Percentiles rank a stretch among this genome's conserved stretches.
phyloP scores from a whole-genome alignment of 1,140 invertebrate genomes.

The Diabrotica virgifera region DNA sequence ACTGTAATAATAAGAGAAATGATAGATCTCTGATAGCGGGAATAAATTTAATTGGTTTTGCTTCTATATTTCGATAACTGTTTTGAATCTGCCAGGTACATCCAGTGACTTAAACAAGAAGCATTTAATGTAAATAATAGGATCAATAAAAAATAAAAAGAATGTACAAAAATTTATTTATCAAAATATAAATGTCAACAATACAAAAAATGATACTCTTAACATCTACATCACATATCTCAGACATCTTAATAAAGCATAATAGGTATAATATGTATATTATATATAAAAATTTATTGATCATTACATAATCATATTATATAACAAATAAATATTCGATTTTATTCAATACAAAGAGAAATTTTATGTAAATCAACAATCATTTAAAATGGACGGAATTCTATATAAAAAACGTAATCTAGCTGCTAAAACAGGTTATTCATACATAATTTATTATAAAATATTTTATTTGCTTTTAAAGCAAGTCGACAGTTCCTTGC shows the following conservation, averaged over 20 bases:
- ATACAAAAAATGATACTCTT: conserved; percentile 10
- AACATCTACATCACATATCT: conserved; percentile 19
- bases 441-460: no score
- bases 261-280: not conserved
- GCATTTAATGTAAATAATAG: no score
- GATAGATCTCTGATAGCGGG: no score
- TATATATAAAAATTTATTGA: conserved; percentile 7
- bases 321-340: not conserved
- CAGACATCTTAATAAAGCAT: conserved; percentile 12
- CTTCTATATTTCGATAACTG: no score
- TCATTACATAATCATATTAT: not conserved
- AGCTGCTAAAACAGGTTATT: no score
- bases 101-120: no score
- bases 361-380: not conserved
- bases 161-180: conserved; percentile 1
- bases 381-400: conserved; percentile 2
- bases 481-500: no score
- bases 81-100: no score
- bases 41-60: no score
- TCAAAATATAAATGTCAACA: conserved; percentile 17
- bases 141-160: not conserved
- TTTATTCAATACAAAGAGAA: not conserved
- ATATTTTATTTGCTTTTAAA: no score
- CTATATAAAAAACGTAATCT: not conserved
- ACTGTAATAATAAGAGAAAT: no score